Base-by-base conservation (phyloP, 2,888 invertebrate species). In the Deilephila elpenor region DNA sequence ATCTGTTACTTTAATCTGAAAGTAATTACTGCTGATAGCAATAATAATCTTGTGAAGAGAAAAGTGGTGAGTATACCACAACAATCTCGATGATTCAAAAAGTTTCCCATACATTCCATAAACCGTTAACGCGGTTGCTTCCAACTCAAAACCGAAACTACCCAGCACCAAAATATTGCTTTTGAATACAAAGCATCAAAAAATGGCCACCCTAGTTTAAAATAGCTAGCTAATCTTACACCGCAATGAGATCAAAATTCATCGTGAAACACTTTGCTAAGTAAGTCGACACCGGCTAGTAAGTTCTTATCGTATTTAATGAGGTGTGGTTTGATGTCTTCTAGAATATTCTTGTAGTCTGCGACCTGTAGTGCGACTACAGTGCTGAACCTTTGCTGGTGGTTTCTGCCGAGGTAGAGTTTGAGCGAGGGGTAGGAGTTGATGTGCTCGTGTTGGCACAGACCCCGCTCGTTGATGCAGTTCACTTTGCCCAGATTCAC, bases 401-500 rank as follows among this genome's bases (percentile, higher is more conserved):
- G 78, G 74, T 86, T 90, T 11, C 91, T 80, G 44, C 75, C 79
- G 4, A 93, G 79, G 79, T 93, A 95, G 0, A 95, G 81, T 20
- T 87, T 87, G 4, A 95, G 85, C 0, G 91, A 87, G 0, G 95
- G 95, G 78, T 95, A 95, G 72, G 88, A 86, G 51, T 85, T 85
- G 37, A 95, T 88, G 56, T 90, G 90, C 75, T 95, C 93, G 78
- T 91, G 88, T 74, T 92, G 91, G 77, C 95, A 95, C 0, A 94
- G 77, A 1, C 87, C 86, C 2, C 93, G 87, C 37, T 94, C 93
- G 5, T 83, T 83, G 7, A 93, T 75, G 80, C 95, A 95, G 82
- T 95, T 92, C 75, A 95, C 95, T 85, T 89, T 91, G 71, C 93
- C 95, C 8, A 92, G 86, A 29, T 91, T 84, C 0, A 94, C 88